Percentiles rank a stretch among this genome's conserved stretches.
These are phyloP conservation scores for Drosophila nr. perissopoda DNA, from an alignment of 2,888 invertebrate genomes.

Conservation along the genomic window DNA sequence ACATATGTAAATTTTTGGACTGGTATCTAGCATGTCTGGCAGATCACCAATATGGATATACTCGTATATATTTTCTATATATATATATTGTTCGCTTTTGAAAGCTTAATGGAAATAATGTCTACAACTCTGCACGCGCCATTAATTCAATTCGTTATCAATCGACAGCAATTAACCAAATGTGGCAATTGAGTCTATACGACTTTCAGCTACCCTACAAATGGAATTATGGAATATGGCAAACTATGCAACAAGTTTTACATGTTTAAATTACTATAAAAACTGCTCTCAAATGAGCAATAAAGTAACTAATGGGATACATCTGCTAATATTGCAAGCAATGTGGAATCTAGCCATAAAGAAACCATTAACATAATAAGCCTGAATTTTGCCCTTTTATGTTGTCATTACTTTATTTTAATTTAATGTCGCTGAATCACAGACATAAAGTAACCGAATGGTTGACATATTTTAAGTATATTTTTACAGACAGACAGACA, in stretches of 20 bases:
- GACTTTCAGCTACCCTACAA: constrained; percentile 3
- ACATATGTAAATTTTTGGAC: neutral
- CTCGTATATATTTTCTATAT: neutral
- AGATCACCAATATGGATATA: neutral
- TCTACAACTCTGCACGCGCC: constrained; percentile 23
- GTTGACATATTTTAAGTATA: neutral
- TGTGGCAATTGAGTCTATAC: neutral
- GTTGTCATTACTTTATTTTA: neutral
- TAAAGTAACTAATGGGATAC: neutral
- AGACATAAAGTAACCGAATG: neutral
- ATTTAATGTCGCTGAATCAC: neutral
- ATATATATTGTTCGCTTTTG: neutral
- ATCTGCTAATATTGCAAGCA: neutral
- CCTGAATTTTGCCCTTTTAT: neutral
- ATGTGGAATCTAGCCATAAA: neutral
- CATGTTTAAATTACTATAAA: neutral
- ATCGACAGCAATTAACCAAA: constrained; percentile 19
- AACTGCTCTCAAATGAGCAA: neutral
- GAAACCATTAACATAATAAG: neutral
- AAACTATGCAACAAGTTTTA: neutral
- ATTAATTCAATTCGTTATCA: constrained; percentile 41
- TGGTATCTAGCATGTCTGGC: neutral
- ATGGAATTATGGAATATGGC: neutral
- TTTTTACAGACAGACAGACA: neutral
- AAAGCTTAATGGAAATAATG: constrained; percentile 9